A percentile compares a stretch with the other conserved stretches of the same genome.
These are phyloP conservation scores for Cavia porcellus DNA, from an alignment of 2,113 vertebrate species.

Conservation along the genomic window DNA sequence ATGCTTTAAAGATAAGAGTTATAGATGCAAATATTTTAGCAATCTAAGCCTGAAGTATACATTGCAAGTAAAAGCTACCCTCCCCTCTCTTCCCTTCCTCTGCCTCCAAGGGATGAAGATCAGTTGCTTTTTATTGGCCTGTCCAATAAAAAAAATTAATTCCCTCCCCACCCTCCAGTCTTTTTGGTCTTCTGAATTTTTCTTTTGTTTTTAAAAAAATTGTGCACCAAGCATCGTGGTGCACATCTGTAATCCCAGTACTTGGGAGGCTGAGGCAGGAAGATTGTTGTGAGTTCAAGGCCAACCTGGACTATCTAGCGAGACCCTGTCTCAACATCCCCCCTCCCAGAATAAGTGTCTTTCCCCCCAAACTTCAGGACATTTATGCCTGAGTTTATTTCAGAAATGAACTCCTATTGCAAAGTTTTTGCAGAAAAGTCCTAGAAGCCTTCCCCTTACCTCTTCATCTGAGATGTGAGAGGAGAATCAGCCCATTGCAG, in stretches of 20 bases:
- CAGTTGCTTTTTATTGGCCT: not conserved
- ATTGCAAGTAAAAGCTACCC: not conserved
- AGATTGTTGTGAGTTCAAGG: no score
- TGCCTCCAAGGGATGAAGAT: not conserved
- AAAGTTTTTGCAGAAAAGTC: not conserved
- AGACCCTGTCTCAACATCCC: no score
- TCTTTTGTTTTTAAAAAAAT: no score
- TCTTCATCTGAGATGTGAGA: not conserved
- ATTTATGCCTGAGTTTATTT: not conserved
- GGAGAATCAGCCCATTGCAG: not conserved
- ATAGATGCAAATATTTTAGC: not conserved
- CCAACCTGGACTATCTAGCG: no score
- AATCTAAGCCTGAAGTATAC: not conserved
- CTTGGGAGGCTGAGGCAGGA: no score
- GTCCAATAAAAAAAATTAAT: not conserved
- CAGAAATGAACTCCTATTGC: not conserved
- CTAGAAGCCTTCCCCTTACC: not conserved
- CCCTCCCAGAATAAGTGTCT: not conserved
- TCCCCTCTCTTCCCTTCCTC: not conserved
- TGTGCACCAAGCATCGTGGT: no score
- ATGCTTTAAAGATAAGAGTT: not conserved
- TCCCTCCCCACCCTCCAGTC: no score
- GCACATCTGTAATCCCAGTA: no score
- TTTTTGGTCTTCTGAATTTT: not conserved
- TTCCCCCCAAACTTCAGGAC: not conserved